Conservation (phyloP, 2,888 invertebrate species). For the Tinea pellionella region DNA sequence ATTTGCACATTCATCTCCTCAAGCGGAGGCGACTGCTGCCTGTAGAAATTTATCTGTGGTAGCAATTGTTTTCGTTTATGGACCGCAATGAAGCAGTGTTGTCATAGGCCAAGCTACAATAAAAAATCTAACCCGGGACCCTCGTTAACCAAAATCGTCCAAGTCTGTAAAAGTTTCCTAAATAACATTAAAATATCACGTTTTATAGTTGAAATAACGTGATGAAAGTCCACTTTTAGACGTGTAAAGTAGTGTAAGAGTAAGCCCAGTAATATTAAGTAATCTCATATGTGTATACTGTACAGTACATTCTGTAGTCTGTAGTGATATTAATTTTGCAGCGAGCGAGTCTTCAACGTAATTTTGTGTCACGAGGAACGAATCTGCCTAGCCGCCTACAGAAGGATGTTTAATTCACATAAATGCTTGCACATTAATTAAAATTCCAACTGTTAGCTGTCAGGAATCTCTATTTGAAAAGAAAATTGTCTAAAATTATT, state of each 20-base stretch:
- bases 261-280: background rate
- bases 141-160: too few relatives aligned
- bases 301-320: constrained; percentile 20
- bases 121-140: too few relatives aligned
- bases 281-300: background rate
- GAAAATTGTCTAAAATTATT: background rate
- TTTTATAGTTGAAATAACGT: background rate
- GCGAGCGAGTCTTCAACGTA: constrained; percentile 5
- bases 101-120: too few relatives aligned
- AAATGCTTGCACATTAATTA: constrained; percentile 45
- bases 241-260: background rate
- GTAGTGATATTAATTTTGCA: constrained; percentile 24
- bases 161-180: too few relatives aligned
- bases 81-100: too few relatives aligned
- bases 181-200: background rate
- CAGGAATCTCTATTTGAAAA: background rate
- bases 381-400: constrained; percentile 21
- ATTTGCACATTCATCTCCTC: too few relatives aligned
- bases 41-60: too few relatives aligned
- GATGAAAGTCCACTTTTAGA: background rate
- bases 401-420: constrained; percentile 42
- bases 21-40: too few relatives aligned
- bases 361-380: background rate
- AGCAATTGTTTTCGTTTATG: too few relatives aligned
- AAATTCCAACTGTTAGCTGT: constrained; percentile 32